Conservation (phyloP, 2,888 invertebrate species). For the Synanthedon vespiformis region DNA sequence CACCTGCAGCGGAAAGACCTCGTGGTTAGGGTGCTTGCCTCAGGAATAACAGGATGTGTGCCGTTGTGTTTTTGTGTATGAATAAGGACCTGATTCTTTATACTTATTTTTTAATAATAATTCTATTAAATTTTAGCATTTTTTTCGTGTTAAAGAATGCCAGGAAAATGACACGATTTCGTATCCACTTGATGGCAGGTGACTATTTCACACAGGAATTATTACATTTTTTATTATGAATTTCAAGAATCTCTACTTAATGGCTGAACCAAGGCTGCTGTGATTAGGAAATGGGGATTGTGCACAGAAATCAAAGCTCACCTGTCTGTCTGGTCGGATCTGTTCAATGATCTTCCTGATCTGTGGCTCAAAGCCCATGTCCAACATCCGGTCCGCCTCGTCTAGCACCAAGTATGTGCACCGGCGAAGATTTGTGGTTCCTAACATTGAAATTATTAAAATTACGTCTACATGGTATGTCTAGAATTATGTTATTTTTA, state of each 20-base stretch:
- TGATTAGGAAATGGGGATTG: too few species aligned
- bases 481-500: not conserved
- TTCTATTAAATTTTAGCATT: too few species aligned
- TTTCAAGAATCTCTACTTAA: too few species aligned
- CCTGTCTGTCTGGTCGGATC: constrained; percentile 92
- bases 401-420: constrained; percentile 88
- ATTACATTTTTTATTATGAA: too few species aligned
- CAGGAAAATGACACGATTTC: too few species aligned
- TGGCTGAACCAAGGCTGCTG: too few species aligned
- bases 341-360: constrained; percentile 96
- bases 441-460: constrained; percentile 16
- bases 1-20: constrained; percentile 36
- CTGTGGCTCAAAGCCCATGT: constrained; percentile 99
- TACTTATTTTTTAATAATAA: not conserved
- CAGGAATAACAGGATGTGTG: not conserved
- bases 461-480: not conserved
- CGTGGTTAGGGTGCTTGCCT: too few species aligned
- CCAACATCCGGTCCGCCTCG: constrained; percentile 96
- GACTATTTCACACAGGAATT: too few species aligned
- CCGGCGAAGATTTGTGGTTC: constrained; percentile 82
- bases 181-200: too few species aligned
- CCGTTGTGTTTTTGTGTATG: too few species aligned
- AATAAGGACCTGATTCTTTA: not conserved
- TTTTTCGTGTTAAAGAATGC: too few species aligned
- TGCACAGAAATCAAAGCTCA: constrained; percentile 24